phyloP scores from a whole-genome alignment of 1,140 invertebrate genomes.

The Drosophila dunni region DNA sequence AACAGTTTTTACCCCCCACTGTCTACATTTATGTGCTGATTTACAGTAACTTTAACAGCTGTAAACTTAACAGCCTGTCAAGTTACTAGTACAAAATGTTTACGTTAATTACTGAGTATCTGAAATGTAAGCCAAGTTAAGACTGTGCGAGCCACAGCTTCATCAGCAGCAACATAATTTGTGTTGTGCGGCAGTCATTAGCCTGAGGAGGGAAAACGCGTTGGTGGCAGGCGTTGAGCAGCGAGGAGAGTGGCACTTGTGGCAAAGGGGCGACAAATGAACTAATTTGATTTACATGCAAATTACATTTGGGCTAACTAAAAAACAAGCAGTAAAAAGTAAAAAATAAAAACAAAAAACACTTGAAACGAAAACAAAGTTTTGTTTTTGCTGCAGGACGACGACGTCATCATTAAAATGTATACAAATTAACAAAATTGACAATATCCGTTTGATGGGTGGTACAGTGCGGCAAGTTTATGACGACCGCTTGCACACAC shows the following conservation, averaged over 20 bases:
- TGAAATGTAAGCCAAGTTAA: neutral
- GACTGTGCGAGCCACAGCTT: conserved; percentile 17
- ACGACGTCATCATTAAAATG: conserved; percentile 57
- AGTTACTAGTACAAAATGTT: neutral
- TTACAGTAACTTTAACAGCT: neutral
- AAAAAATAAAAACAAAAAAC: conserved; percentile 34
- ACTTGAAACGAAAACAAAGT: too few relatives aligned
- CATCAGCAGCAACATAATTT: conserved; percentile 37
- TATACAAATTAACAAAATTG: conserved; percentile 74
- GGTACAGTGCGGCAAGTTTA: conserved; percentile 5
- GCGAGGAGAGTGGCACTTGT: conserved; percentile 37
- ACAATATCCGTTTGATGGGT: conserved; percentile 58
- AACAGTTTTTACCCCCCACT: too few relatives aligned
- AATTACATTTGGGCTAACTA: conserved; percentile 66
- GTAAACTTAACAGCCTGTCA: neutral
- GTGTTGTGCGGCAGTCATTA: conserved; percentile 12
- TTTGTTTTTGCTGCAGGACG: conserved; percentile 10
- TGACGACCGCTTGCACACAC: conserved; percentile 1
- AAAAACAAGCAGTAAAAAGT: conserved; percentile 34
- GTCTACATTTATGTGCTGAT: too few relatives aligned
- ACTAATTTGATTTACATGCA: conserved; percentile 77
- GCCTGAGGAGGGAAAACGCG: neutral
- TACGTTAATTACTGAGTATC: conserved; percentile 7
- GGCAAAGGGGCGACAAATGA: conserved; percentile 42
- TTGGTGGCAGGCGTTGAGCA: neutral